Evolutionary conservation across 2,113 vertebrate species (phyloP).

Genomic region (Upupa epops): DNA sequence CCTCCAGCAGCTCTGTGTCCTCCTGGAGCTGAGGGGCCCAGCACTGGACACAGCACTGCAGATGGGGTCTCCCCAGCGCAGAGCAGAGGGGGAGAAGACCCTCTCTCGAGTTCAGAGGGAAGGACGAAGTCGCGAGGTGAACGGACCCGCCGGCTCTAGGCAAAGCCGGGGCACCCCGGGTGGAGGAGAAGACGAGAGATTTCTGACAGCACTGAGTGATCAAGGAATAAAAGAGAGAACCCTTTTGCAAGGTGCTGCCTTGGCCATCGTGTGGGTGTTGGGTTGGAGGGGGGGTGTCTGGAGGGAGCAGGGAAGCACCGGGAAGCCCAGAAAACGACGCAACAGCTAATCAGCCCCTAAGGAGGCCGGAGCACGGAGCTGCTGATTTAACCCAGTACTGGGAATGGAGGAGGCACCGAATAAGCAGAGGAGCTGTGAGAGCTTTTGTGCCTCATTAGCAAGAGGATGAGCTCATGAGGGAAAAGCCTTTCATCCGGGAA

Average conservation of each 20-base stretch:
- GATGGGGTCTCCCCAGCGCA: too few relatives aligned
- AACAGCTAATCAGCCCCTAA: neutral
- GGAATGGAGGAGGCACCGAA: neutral
- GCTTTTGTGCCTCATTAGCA: accelerated
- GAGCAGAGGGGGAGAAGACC: too few relatives aligned
- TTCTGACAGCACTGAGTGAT: neutral
- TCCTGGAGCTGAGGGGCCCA: too few relatives aligned
- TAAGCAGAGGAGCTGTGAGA: neutral
- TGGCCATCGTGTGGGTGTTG: neutral
- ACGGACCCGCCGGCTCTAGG: neutral
- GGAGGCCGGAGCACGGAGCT: accelerated
- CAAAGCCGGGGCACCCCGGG: accelerated
- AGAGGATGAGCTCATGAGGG: neutral
- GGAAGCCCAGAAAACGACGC: neutral
- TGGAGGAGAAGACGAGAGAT: neutral
- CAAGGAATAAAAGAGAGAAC: neutral
- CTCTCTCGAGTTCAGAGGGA: neutral
- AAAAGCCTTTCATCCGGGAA: neutral
- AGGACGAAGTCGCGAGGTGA: neutral
- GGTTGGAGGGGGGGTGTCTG: neutral
- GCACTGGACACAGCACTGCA: too few relatives aligned
- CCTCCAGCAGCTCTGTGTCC: too few relatives aligned
- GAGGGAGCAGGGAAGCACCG: neutral
- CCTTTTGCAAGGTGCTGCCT: neutral
- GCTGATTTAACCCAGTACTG: neutral